Conservation (phyloP, 2,888 invertebrate species). For the Piscicola geometra region DNA sequence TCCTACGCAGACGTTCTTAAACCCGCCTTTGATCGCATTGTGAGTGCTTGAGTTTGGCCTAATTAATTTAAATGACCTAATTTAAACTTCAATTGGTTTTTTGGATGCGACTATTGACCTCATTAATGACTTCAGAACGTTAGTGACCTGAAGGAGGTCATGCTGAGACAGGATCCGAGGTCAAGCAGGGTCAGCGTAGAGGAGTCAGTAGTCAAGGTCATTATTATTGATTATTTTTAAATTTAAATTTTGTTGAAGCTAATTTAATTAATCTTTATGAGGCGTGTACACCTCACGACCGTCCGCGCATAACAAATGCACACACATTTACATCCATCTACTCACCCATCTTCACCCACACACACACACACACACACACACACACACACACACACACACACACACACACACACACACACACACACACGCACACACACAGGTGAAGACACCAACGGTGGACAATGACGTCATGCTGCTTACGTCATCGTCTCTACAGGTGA, state of each 20-base stretch:
- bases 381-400: no score
- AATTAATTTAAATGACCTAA: no score
- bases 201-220: neutral
- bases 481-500: neutral
- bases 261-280: neutral
- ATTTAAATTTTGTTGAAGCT: neutral
- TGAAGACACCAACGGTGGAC: neutral
- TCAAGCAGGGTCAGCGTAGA: neutral
- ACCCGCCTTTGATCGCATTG: slow-evolving; percentile 34
- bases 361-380: no score
- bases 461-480: neutral
- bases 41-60: neutral
- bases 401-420: no score
- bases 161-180: neutral
- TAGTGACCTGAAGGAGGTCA: neutral
- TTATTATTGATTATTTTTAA: neutral
- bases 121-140: neutral
- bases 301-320: no score
- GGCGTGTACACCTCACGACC: neutral
- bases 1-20: slow-evolving; percentile 33
- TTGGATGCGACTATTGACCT: no score
- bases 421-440: no score
- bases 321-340: no score
- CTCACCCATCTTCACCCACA: no score
- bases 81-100: no score